phyloP scores from a whole-genome alignment of 2,797 vertebrate species.

The Myripristis jacobus region DNA sequence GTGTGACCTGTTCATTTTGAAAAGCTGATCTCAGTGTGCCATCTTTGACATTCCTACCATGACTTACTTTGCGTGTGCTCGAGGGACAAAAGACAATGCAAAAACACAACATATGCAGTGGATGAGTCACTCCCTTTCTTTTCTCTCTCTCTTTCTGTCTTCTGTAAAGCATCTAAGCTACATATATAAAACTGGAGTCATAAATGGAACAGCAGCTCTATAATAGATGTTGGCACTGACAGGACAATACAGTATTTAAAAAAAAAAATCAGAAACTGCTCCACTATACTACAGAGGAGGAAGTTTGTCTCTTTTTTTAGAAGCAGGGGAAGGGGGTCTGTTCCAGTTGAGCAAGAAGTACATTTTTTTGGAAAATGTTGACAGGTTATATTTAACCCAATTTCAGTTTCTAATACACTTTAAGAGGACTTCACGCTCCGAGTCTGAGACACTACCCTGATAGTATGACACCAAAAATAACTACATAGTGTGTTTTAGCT shows the following conservation, averaged over 20 bases:
- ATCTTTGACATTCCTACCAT: conserved; percentile 12
- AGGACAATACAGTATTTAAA: conserved; percentile 20
- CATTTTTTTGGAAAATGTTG: conserved; percentile 35
- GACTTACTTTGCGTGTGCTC: not conserved
- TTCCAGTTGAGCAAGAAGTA: conserved; percentile 18
- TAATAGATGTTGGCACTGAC: not conserved
- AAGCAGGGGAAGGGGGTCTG: not conserved
- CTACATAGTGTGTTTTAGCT: not conserved
- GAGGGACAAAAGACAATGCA: not conserved
- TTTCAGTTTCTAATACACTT: conserved; percentile 45
- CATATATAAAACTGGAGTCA: not conserved
- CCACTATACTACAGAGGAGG: conserved; percentile 23
- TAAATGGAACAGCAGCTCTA: not conserved
- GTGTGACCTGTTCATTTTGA: conserved; percentile 10
- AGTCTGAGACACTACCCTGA: no score
- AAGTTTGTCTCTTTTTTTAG: conserved; percentile 34
- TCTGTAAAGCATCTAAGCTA: not conserved
- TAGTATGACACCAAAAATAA: not conserved
- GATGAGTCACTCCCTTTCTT: not conserved
- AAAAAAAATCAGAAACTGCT: conserved; percentile 64
- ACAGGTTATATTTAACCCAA: conserved; percentile 32
- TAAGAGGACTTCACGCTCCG: not conserved
- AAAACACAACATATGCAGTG: not conserved
- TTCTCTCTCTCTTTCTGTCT: not conserved
- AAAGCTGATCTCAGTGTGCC: conserved; percentile 2